Percentiles rank a stretch among this genome's conserved stretches.
Evolutionary conservation across 2,113 vertebrate genomes (phyloP).

Genomic region (Podarcis muralis): DNA sequence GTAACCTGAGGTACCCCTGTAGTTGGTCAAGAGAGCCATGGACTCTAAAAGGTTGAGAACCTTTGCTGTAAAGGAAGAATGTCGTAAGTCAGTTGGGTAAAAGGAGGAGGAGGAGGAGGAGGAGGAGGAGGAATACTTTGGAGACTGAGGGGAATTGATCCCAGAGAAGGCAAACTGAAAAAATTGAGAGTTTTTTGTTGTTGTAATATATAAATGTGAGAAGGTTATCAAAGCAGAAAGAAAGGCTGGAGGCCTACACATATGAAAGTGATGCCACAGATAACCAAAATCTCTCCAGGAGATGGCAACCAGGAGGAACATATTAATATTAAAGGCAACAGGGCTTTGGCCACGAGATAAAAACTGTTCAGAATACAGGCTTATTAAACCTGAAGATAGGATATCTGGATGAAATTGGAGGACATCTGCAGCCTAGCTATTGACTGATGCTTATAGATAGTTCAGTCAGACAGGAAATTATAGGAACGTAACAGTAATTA

Average conservation of each 20-base stretch:
- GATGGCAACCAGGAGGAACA: not conserved
- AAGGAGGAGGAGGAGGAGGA: not conserved
- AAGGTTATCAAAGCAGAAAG: not conserved
- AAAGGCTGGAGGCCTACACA: not conserved
- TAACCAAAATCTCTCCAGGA: not conserved
- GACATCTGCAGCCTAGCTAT: not conserved
- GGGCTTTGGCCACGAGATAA: not conserved
- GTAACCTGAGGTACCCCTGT: no score
- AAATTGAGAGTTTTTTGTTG: no score
- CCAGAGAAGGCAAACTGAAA: not conserved
- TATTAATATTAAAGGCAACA: not conserved
- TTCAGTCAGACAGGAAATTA: slow-evolving; percentile 1
- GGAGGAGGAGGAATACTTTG: not conserved
- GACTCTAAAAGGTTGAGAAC: no score
- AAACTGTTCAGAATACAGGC: not conserved
- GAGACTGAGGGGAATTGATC: not conserved
- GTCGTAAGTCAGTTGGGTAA: not conserved
- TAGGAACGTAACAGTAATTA: not conserved
- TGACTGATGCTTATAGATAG: not conserved
- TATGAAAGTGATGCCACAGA: not conserved
- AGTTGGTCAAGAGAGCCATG: no score
- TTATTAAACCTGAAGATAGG: not conserved
- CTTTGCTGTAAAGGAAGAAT: no score
- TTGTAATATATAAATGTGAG: slow-evolving; percentile 2
- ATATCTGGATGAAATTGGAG: not conserved